Base-by-base conservation (phyloP, 64 coral and sea anemone genomes). In the Stylophora pistillata region DNA sequence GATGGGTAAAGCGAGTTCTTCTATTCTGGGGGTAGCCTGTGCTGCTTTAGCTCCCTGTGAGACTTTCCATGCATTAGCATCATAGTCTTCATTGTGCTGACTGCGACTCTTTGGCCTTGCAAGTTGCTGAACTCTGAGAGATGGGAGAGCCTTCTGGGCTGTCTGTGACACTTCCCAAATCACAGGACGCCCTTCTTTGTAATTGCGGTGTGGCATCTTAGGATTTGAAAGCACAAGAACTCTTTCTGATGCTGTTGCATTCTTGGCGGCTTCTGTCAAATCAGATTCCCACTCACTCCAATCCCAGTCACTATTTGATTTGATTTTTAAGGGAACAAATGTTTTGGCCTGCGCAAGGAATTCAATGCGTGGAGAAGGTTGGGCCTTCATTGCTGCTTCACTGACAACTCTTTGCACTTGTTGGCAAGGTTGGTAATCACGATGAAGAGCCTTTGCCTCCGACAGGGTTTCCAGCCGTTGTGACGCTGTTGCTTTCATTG, bases 261-360 rank as follows among this genome's bases (percentile, higher is more conserved):
- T 82, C 74, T 88, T 99, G 15, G 97, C 90, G 23, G 97, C 97
- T 66, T 93, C 82, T 27, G 93, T 91, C 26, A 99, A 76, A 52
- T 92, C 93, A 7, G 82, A 85, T 64, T 99, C 71, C 97, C 97
- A 99, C 33, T 95, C 93, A n/a, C 97, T 89, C 97, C 97, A 99
- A 69, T 99, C 97, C 97, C 97, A 99, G 0, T 95, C 80, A 90
- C 93, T 95, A 17, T 89, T 86, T 23, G 86, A 56, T 58, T 99
- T 99, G n/a, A 95, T 99, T 88, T 92, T 92, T 32, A 99, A 82
- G 31, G 94, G 89, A 20, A 73, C 85, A 78, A 82, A 95, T 0
- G 88, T 81, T 32, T 99, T 99, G 55, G 93, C 83, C 30, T 95
- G 89, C 32, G 93, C 87, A 1, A 99, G 85, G 13, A 56, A 54